These are phyloP conservation scores for Lucilia sericata DNA, from an alignment of 1,140 invertebrate genomes.

Conservation along the genomic window DNA sequence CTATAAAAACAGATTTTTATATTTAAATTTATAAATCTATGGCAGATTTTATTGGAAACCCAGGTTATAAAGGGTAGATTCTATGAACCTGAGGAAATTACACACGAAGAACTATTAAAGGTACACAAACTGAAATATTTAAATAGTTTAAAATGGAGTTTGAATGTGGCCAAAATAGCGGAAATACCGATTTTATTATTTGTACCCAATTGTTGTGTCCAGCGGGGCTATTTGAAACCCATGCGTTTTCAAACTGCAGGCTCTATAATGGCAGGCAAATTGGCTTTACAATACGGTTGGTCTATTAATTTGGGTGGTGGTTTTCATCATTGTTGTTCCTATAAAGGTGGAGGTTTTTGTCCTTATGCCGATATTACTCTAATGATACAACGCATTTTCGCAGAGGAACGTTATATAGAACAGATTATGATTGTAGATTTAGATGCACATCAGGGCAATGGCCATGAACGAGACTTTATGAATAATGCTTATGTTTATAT, in stretches of 20 bases:
- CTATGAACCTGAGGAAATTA: constrained; percentile 77
- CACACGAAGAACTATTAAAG: constrained; percentile 75
- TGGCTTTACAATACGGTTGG: constrained; percentile 86
- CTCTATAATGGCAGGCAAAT: constrained; percentile 81
- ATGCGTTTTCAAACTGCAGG: constrained; percentile 87
- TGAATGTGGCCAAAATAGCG: constrained; percentile 81
- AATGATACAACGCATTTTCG: constrained; percentile 77
- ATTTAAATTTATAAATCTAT: constrained; percentile 50
- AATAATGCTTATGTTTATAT: constrained; percentile 82
- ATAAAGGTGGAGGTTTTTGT: constrained; percentile 86
- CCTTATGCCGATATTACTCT: constrained; percentile 90
- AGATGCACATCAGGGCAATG: constrained; percentile 93
- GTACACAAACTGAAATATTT: constrained; percentile 82
- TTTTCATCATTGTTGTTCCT: constrained; percentile 83
- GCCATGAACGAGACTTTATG: constrained; percentile 85
- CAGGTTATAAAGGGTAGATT: constrained; percentile 71
- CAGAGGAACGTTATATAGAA: constrained; percentile 71
- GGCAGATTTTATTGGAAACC: constrained; percentile 72
- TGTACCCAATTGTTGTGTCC: constrained; percentile 83
- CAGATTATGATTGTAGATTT: constrained; percentile 89
- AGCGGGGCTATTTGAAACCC: constrained; percentile 80
- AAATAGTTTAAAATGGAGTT: constrained; percentile 78
- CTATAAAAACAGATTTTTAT: background rate
- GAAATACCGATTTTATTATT: constrained; percentile 81
- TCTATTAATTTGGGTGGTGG: constrained; percentile 92